These are phyloP conservation scores for Laterallus jamaicensis DNA, from an alignment of 2,113 vertebrate species.

Conservation along the genomic window DNA sequence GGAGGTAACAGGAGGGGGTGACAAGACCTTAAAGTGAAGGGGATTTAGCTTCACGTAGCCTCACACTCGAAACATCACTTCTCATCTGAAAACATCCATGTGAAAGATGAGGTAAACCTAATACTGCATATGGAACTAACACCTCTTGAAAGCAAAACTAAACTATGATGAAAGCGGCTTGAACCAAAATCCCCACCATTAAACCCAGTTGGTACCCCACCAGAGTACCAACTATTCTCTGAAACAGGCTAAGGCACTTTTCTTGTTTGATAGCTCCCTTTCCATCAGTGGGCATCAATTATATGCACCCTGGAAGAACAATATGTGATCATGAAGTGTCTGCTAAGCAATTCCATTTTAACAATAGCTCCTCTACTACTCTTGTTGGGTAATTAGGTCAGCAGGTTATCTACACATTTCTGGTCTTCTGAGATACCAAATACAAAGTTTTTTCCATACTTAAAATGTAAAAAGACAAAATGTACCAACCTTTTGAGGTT, in stretches of 20 bases:
- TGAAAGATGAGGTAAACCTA: neutral
- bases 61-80: neutral
- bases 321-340: neutral
- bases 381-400: neutral
- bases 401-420: neutral
- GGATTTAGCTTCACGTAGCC: neutral
- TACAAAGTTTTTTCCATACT: neutral
- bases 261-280: neutral
- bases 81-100: neutral
- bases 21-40: neutral
- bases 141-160: neutral
- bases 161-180: neutral
- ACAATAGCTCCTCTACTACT: neutral
- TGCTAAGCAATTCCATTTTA: neutral
- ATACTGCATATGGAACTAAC: accelerated
- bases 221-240: neutral
- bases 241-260: neutral
- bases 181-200: neutral
- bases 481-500: slow-evolving; percentile 85
- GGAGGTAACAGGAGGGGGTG: neutral
- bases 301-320: neutral
- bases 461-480: neutral
- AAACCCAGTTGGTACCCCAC: neutral
- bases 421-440: neutral
- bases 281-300: neutral